A percentile compares a stretch with the other conserved stretches of the same genome.
These are phyloP conservation scores for Villa cingulata DNA, from an alignment of 2,888 invertebrate genomes.

Conservation along the genomic window DNA sequence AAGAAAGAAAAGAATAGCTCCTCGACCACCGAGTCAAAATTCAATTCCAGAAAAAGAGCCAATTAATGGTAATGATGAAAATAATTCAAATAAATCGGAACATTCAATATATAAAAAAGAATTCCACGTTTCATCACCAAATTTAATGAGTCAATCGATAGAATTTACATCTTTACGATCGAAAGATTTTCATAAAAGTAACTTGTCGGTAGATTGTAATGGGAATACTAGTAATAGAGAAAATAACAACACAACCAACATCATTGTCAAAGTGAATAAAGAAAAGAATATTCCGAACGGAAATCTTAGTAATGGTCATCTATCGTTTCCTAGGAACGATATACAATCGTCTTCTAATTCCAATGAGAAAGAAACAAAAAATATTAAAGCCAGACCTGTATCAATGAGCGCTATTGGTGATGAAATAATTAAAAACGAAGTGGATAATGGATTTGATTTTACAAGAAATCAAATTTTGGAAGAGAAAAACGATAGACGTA, in stretches of 20 bases:
- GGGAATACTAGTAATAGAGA: conserved; percentile 21
- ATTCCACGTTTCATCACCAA: conserved; percentile 32
- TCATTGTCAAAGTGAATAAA: too few relatives aligned
- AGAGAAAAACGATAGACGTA: conserved; percentile 8
- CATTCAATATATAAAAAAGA: conserved; percentile 22
- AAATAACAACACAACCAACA: conserved; percentile 12
- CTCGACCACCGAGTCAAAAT: conserved; percentile 32
- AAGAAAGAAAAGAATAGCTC: conserved; percentile 33
- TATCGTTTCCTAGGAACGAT: not conserved
- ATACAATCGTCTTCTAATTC: not conserved
- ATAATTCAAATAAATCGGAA: conserved; percentile 3
- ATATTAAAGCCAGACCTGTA: conserved; percentile 10
- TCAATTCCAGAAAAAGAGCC: conserved; percentile 27
- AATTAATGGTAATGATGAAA: conserved; percentile 4
- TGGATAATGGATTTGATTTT: not conserved
- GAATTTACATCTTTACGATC: conserved; percentile 10
- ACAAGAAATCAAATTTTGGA: too few relatives aligned
- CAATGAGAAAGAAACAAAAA: conserved; percentile 8
- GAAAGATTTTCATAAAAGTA: conserved; percentile 15
- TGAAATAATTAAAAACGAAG: not conserved
- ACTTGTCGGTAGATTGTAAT: conserved; percentile 25
- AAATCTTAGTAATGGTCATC: not conserved
- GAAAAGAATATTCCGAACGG: conserved; percentile 18
- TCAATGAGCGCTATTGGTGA: conserved; percentile 15
- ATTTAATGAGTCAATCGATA: conserved; percentile 16